Evolutionary conservation across 2,113 vertebrate genomes (phyloP).

Genomic region (Myotis yumanensis): DNA sequence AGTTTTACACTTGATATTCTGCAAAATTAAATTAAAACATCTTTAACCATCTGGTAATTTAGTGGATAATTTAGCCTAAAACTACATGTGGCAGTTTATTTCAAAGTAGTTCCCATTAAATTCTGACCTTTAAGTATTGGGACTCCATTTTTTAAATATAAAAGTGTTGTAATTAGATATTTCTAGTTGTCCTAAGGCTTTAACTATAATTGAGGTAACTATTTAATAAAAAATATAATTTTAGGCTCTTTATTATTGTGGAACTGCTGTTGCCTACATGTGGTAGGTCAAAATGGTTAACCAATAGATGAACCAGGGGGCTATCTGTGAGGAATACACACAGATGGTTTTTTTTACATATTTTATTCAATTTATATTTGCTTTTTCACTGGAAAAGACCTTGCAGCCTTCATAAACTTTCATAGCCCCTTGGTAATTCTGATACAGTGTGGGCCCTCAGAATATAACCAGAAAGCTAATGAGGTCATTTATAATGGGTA

Average conservation of each 20-base stretch:
- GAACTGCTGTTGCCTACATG: neutral
- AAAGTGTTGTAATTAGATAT: slow-evolving; percentile 10
- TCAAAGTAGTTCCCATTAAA: slow-evolving; percentile 10
- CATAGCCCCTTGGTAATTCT: neutral
- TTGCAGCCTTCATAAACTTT: neutral
- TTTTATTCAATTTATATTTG: slow-evolving; percentile 8
- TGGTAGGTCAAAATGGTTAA: neutral
- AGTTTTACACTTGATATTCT: slow-evolving; percentile 53
- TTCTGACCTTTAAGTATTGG: slow-evolving; percentile 50
- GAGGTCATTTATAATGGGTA: neutral
- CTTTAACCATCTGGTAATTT: slow-evolving; percentile 66
- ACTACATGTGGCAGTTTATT: slow-evolving; percentile 46
- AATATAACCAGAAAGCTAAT: accelerated
- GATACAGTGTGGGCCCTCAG: neutral
- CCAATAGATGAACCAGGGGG: neutral
- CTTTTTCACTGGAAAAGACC: neutral
- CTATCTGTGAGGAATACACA: neutral
- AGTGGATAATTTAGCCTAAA: slow-evolving; percentile 63
- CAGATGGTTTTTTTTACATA: neutral
- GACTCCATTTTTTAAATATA: slow-evolving; percentile 46
- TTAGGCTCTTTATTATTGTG: neutral
- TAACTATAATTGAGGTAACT: slow-evolving; percentile 28
- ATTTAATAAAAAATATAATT: slow-evolving; percentile 37
- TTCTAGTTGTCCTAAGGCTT: slow-evolving; percentile 21
- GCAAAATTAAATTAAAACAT: slow-evolving; percentile 61